phyloP scores from a whole-genome alignment of 2,888 invertebrate species.

The Mimas tiliae region DNA sequence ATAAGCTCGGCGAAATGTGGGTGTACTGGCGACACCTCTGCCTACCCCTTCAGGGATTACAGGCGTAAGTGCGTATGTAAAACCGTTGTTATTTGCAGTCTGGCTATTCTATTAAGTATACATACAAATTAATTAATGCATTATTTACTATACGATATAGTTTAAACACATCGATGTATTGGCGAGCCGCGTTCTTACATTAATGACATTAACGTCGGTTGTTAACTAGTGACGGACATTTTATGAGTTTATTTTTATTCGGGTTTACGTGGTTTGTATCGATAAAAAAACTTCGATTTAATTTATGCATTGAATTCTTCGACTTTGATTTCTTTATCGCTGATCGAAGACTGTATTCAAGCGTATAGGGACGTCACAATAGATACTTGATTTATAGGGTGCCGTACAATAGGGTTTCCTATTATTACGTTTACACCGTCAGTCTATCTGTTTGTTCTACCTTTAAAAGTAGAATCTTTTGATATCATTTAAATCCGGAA shows the following conservation, averaged over 20 bases:
- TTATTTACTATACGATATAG: slow-evolving; percentile 47
- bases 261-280: background rate
- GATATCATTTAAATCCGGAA: no score
- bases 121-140: slow-evolving; percentile 28
- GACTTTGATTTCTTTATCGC: background rate
- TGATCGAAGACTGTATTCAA: no score
- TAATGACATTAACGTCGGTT: slow-evolving; percentile 77
- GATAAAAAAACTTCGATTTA: slow-evolving; percentile 9
- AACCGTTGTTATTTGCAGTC: no score
- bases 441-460: no score
- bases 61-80: no score
- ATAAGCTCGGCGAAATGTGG: no score
- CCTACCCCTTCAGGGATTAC: no score
- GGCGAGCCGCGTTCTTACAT: slow-evolving; percentile 70
- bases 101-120: background rate
- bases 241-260: slow-evolving; percentile 32
- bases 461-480: no score
- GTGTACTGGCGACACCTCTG: no score
- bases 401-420: no score
- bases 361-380: background rate
- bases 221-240: slow-evolving; percentile 55
- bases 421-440: no score
- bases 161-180: slow-evolving; percentile 70
- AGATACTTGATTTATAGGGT: no score
- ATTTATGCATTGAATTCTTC: background rate